A percentile compares a stretch with the other conserved stretches of the same genome.
phyloP scores from a whole-genome alignment of 2,888 invertebrate genomes.

The Cinara cedri region DNA sequence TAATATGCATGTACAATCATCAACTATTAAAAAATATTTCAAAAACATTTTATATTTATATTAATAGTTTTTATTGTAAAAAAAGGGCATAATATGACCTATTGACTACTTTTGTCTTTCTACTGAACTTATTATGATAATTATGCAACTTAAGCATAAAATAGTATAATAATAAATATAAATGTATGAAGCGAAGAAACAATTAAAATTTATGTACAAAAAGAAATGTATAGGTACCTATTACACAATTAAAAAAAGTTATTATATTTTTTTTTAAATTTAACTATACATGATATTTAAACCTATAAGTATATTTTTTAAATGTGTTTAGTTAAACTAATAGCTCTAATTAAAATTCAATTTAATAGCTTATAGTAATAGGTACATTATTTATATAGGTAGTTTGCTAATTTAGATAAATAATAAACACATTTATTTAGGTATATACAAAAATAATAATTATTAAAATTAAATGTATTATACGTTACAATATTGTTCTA shows the following conservation, averaged over 20 bases:
- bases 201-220: not conserved
- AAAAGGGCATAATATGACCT: too few species aligned
- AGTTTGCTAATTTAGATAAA: constrained; percentile 12
- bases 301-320: not conserved
- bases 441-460: constrained; percentile 4
- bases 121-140: too few species aligned
- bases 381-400: constrained; percentile 2
- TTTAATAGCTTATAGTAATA: constrained; percentile 8
- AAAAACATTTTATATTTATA: too few species aligned
- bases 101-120: too few species aligned
- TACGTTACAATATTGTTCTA: constrained; percentile 33
- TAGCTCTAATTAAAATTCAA: not conserved
- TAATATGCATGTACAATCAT: too few species aligned
- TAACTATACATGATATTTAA: not conserved
- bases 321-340: not conserved
- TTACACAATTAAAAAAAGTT: too few species aligned
- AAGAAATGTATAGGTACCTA: too few species aligned
- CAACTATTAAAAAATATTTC: too few species aligned
- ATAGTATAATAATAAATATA: not conserved
- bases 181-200: not conserved
- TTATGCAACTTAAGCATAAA: too few species aligned
- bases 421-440: constrained; percentile 14
- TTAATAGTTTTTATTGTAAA: too few species aligned
- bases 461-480: not conserved
- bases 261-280: not conserved